Evolutionary conservation across 2,888 invertebrate genomes (phyloP).

Genomic region (Luperina testacea): DNA sequence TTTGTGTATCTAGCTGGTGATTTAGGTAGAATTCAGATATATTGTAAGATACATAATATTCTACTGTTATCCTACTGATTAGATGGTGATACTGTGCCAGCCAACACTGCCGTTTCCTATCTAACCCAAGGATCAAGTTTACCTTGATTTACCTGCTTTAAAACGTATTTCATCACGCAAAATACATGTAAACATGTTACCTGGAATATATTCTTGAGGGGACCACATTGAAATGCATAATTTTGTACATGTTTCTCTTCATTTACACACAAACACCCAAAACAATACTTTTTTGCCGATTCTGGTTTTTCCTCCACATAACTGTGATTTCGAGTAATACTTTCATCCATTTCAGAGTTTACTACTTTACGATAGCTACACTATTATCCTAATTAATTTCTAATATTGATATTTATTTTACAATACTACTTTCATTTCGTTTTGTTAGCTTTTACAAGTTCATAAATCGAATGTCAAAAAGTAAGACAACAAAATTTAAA

Average conservation of each 20-base stretch:
- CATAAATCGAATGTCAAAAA: conserved; percentile 15
- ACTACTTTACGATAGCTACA: neutral
- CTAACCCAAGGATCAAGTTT: neutral
- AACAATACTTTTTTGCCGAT: conserved; percentile 68
- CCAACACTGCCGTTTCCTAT: neutral
- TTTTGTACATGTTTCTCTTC: conserved; percentile 68
- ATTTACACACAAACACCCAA: conserved; percentile 75
- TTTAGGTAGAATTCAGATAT: neutral
- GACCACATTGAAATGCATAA: conserved; percentile 71
- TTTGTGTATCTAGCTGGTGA: neutral
- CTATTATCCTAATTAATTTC: neutral
- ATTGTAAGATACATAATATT: neutral
- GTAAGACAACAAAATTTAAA: neutral
- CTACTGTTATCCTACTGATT: neutral
- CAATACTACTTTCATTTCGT: neutral
- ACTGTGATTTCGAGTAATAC: neutral
- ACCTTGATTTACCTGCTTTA: neutral
- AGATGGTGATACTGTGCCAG: neutral
- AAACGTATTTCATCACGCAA: neutral
- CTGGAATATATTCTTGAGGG: conserved; percentile 77
- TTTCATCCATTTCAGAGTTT: conserved; percentile 43
- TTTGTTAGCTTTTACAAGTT: neutral
- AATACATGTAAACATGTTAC: conserved; percentile 63
- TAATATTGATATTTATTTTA: neutral
- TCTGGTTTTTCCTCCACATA: conserved; percentile 26